Conservation (phyloP, 2,888 invertebrate species). For the Pandemis corylana region DNA sequence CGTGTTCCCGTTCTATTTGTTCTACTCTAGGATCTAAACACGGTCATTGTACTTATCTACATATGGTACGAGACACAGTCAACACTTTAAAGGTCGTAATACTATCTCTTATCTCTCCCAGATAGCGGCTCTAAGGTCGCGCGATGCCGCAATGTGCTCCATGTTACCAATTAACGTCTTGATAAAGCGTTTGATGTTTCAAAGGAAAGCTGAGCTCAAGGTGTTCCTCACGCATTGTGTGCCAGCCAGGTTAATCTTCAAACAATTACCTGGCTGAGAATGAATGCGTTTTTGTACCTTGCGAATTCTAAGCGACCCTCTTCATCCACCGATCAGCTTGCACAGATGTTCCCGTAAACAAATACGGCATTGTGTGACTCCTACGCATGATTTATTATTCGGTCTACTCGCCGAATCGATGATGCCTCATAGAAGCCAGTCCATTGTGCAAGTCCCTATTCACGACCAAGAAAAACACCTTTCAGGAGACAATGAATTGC, state of each 20-base stretch:
- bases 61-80: slow-evolving; percentile 67
- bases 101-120: slow-evolving; percentile 74
- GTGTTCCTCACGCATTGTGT: slow-evolving; percentile 75
- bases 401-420: slow-evolving; percentile 68
- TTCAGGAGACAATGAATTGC: slow-evolving; percentile 74
- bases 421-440: slow-evolving; percentile 68
- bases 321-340: slow-evolving; percentile 54
- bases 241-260: slow-evolving; percentile 83
- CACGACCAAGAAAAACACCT: slow-evolving; percentile 72
- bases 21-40: slow-evolving; percentile 54
- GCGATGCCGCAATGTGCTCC: slow-evolving; percentile 66
- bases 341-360: slow-evolving; percentile 81
- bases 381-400: slow-evolving; percentile 79
- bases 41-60: slow-evolving; percentile 81
- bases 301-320: slow-evolving; percentile 69
- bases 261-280: slow-evolving; percentile 77
- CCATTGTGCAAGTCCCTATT: slow-evolving; percentile 81
- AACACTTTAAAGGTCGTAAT: slow-evolving; percentile 77
- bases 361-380: slow-evolving; percentile 73
- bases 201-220: slow-evolving; percentile 68
- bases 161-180: slow-evolving; percentile 49
- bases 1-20: slow-evolving; percentile 41
- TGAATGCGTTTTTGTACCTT: slow-evolving; percentile 68
- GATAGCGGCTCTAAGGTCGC: slow-evolving; percentile 79
- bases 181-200: slow-evolving; percentile 51